Evolutionary conservation across 2,888 invertebrate genomes (phyloP).

Genomic region (Polydrusus tereticollis): DNA sequence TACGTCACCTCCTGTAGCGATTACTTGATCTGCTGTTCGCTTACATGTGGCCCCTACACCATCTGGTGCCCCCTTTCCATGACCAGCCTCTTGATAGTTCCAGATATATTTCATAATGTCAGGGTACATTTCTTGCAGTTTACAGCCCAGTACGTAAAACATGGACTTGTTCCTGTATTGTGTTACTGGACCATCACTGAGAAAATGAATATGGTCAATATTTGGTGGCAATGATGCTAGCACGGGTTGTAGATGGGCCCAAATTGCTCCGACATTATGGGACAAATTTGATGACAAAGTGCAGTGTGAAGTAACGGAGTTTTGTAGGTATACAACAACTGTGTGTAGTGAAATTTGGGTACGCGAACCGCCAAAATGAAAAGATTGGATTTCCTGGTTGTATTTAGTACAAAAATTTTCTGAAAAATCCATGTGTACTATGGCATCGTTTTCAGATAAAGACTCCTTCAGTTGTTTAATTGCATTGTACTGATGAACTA

Average conservation of each 20-base stretch:
- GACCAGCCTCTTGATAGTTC: slow-evolving; percentile 58
- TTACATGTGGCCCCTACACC: slow-evolving; percentile 61
- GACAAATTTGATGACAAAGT: slow-evolving; percentile 7
- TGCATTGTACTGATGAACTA: not conserved
- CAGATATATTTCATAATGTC: slow-evolving; percentile 53
- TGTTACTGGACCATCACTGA: slow-evolving; percentile 60
- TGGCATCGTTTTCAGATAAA: not conserved
- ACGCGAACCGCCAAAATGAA: not conserved
- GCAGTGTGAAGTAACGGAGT: not conserved
- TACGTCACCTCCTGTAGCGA: slow-evolving; percentile 56
- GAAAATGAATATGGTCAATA: slow-evolving; percentile 57
- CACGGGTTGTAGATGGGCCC: slow-evolving; percentile 49
- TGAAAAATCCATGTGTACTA: not conserved
- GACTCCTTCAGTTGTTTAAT: not conserved
- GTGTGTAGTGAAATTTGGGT: not conserved
- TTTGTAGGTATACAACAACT: not conserved
- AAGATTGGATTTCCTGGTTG: not conserved
- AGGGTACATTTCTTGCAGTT: slow-evolving; percentile 53
- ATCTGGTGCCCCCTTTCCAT: slow-evolving; percentile 61
- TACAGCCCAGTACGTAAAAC: slow-evolving; percentile 44
- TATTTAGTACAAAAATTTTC: not conserved
- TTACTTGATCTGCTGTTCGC: slow-evolving; percentile 57
- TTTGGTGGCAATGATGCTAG: slow-evolving; percentile 49
- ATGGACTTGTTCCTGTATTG: slow-evolving; percentile 53
- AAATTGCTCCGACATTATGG: slow-evolving; percentile 2